Evolutionary conservation across 2,113 vertebrate species (phyloP).

Genomic region (Smithornis capensis): DNA sequence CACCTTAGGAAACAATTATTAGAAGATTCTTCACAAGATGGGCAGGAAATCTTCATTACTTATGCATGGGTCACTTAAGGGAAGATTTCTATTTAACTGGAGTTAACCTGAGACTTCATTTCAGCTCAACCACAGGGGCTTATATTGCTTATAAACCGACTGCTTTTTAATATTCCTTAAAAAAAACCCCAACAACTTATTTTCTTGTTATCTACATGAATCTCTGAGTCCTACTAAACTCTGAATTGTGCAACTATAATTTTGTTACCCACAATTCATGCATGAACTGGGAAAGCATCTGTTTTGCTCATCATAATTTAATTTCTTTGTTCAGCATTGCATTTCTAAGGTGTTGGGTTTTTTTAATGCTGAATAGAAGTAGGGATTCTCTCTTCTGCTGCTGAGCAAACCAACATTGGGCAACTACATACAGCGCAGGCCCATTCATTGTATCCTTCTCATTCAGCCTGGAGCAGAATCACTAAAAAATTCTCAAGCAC

Average conservation of each 20-base stretch:
- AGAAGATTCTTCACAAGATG: neutral
- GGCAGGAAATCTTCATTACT: neutral
- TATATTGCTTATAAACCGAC: neutral
- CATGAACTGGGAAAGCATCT: neutral
- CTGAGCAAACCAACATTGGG: neutral
- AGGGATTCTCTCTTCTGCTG: neutral
- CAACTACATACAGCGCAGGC: neutral
- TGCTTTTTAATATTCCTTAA: neutral
- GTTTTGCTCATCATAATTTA: neutral
- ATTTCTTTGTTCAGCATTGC: neutral
- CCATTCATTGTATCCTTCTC: neutral
- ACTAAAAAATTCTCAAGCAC: neutral
- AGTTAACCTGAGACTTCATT: neutral
- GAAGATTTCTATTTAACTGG: neutral
- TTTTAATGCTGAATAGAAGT: neutral
- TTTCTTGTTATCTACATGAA: neutral
- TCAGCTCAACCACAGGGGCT: neutral
- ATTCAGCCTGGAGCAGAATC: neutral
- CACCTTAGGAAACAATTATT: neutral
- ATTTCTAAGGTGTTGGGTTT: no score
- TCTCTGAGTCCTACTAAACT: neutral
- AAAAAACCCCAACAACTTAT: neutral
- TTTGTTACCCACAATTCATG: neutral
- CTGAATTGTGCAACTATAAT: neutral
- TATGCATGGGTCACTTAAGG: neutral